A percentile compares a stretch with the other conserved stretches of the same genome.
These are phyloP conservation scores for Karalla daura DNA, from an alignment of 2,797 vertebrate species.

Conservation along the genomic window DNA sequence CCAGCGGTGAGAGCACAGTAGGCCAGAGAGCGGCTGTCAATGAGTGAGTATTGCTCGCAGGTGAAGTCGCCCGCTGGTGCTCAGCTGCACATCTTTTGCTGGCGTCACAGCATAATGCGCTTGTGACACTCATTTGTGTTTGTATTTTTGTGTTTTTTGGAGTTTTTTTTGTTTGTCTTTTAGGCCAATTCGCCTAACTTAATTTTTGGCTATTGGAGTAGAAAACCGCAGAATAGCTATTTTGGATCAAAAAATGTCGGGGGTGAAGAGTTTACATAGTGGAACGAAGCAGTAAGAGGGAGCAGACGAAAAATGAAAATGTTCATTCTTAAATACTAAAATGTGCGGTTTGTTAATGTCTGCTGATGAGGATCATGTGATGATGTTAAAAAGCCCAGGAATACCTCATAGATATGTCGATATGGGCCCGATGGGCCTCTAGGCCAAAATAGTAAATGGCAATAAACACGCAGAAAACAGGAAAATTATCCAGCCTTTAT, in stretches of 20 bases:
- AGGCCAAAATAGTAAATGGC: no score
- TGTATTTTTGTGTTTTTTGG: background rate
- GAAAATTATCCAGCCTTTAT: no score
- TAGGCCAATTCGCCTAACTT: background rate
- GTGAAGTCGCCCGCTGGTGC: background rate
- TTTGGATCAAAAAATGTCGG: conserved; percentile 2
- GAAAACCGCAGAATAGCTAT: conserved; percentile 19
- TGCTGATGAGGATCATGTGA: background rate
- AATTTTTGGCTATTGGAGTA: conserved; percentile 1
- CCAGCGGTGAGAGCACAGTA: conserved; percentile 41
- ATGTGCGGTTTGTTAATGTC: background rate
- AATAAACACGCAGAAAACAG: no score
- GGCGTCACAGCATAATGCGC: background rate
- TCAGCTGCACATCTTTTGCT: background rate
- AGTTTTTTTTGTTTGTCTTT: background rate
- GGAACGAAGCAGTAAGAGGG: background rate
- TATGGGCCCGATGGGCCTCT: no score
- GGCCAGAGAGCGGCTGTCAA: conserved; percentile 51
- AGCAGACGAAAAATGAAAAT: background rate
- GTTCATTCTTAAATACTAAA: background rate
- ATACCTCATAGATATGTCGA: no score
- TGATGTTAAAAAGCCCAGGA: background rate
- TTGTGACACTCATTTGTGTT: background rate
- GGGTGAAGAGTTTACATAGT: background rate
- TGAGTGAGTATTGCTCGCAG: conserved; percentile 33